Evolutionary conservation across 2,888 invertebrate genomes (phyloP).

Genomic region (Drosophila tripunctata): DNA sequence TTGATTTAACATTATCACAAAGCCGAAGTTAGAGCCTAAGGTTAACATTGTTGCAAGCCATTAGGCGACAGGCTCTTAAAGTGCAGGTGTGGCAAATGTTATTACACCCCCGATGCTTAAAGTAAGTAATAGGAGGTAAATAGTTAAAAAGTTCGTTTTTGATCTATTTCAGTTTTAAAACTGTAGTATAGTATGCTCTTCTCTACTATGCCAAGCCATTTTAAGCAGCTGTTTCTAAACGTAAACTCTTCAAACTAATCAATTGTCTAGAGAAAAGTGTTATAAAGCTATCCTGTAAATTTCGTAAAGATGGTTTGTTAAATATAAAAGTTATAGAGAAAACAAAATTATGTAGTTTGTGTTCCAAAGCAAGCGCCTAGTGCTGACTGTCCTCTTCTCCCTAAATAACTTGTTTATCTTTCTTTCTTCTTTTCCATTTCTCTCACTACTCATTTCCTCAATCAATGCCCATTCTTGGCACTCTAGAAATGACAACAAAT

Average conservation of each 20-base stretch:
- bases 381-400: no score
- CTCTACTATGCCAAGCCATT: no score
- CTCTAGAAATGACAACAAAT: conserved; percentile 65
- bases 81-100: neutral
- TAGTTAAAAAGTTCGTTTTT: no score
- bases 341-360: no score
- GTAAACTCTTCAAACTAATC: neutral
- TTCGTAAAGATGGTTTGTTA: neutral
- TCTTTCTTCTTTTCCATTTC: no score
- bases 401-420: conserved; percentile 8
- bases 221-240: neutral
- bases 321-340: neutral
- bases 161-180: no score
- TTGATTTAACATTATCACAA: conserved; percentile 82
- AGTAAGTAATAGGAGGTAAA: neutral
- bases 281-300: neutral
- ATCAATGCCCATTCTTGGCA: conserved; percentile 47
- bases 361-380: no score
- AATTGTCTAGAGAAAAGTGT: neutral
- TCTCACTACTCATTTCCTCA: conserved; percentile 7
- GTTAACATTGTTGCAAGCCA: conserved; percentile 51
- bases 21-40: conserved; percentile 19
- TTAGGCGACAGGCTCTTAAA: conserved; percentile 16
- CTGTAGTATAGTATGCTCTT: no score
- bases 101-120: neutral